A percentile compares a stretch with the other conserved stretches of the same genome.
Evolutionary conservation across 2,797 vertebrate species (phyloP).

Genomic region (Tadarida brasiliensis): DNA sequence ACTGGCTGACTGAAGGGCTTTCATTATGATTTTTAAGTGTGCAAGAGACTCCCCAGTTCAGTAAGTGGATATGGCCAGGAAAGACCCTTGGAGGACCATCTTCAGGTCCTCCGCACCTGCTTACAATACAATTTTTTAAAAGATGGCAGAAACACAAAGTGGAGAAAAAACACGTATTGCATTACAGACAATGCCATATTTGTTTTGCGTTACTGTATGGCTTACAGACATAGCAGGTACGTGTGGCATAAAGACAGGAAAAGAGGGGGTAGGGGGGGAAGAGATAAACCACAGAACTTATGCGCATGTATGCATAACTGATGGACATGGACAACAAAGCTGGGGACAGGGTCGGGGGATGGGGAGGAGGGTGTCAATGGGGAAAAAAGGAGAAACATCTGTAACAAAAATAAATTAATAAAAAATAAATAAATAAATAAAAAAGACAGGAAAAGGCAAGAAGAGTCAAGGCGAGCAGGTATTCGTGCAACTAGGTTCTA

Average conservation of each 20-base stretch:
- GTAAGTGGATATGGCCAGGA: background rate
- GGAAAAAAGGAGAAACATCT: too few species aligned
- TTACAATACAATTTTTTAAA: background rate
- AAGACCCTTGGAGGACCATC: background rate
- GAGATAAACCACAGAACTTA: too few species aligned
- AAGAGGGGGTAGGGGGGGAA: too few species aligned
- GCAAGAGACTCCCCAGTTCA: background rate
- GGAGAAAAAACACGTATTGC: background rate
- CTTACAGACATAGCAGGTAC: background rate
- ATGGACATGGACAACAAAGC: too few species aligned
- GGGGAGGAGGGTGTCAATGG: too few species aligned
- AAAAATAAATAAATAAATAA: too few species aligned
- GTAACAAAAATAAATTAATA: too few species aligned
- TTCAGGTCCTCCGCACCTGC: background rate
- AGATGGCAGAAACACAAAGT: background rate
- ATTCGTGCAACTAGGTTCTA: background rate
- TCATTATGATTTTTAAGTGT: background rate
- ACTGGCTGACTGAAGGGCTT: background rate
- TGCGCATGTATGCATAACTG: too few species aligned
- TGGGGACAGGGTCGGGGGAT: too few species aligned
- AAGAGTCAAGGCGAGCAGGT: background rate
- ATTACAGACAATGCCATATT: background rate
- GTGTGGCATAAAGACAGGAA: background rate
- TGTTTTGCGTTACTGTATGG: background rate
- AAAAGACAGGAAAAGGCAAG: background rate